These are phyloP conservation scores for Epinephelus moara DNA, from an alignment of 2,113 vertebrate genomes.

Conservation along the genomic window DNA sequence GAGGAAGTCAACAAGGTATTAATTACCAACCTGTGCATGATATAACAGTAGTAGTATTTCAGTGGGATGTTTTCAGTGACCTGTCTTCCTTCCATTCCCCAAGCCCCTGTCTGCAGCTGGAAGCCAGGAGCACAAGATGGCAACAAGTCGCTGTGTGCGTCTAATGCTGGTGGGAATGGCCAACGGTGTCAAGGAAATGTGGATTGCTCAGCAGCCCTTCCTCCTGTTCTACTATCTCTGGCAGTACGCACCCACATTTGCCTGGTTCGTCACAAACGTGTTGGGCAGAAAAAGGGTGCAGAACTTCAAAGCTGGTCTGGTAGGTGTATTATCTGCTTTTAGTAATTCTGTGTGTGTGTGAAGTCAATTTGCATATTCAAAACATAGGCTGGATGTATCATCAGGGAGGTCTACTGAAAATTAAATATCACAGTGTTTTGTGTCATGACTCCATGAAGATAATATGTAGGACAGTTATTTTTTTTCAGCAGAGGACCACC, in stretches of 20 bases:
- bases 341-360: not conserved
- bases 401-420: not conserved
- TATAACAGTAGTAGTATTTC: not conserved
- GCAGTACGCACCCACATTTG: conserved; percentile 92
- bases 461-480: not conserved
- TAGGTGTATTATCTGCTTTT: conserved; percentile 72
- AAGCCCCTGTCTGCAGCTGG: conserved; percentile 72
- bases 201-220: conserved; percentile 92
- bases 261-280: conserved; percentile 85
- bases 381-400: not conserved
- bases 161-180: conserved; percentile 90
- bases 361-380: not conserved
- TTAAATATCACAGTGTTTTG: not conserved
- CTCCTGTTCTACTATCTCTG: conserved; percentile 88
- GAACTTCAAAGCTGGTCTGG: conserved; percentile 92
- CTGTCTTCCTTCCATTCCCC: not conserved
- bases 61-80: not conserved
- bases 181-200: conserved; percentile 92
- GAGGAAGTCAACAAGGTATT: conserved; percentile 89
- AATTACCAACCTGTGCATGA: too few species aligned
- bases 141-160: conserved; percentile 87
- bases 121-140: conserved; percentile 91
- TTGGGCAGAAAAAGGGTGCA: conserved; percentile 89
- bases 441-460: too few species aligned
- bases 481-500: too few species aligned